These are phyloP conservation scores for Sinohyriopsis cumingii DNA, from an alignment of 2,888 invertebrate genomes.

Conservation along the genomic window DNA sequence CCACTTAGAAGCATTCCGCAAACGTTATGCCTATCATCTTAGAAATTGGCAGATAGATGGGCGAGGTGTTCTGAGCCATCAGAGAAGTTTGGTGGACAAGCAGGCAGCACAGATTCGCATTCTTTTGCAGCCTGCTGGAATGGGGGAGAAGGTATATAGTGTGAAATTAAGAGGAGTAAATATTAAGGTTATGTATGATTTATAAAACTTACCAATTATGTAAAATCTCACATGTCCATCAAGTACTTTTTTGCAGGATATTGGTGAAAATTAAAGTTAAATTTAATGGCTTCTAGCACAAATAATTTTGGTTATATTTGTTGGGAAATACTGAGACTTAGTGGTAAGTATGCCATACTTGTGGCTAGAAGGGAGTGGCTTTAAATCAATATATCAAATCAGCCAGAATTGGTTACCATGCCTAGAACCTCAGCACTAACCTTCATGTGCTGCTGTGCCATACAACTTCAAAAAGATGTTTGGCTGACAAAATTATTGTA, in stretches of 20 bases:
- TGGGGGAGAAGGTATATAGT: conserved; percentile 80
- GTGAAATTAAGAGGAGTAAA: neutral
- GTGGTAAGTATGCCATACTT: too few species aligned
- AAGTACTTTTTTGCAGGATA: too few species aligned
- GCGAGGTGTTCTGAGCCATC: conserved; percentile 85
- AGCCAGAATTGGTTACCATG: too few species aligned
- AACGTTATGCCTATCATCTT: conserved; percentile 69
- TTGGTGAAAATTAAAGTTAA: neutral
- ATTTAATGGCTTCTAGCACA: neutral
- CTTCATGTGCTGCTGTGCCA: too few species aligned
- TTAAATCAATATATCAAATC: too few species aligned
- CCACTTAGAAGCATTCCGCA: conserved; percentile 91
- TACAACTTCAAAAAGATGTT: too few species aligned
- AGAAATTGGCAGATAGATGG: conserved; percentile 91
- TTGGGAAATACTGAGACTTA: neutral
- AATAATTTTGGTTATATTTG: neutral
- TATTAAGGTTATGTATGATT: neutral
- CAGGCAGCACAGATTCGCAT: conserved; percentile 80
- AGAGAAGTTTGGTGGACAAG: conserved; percentile 78
- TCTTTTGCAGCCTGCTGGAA: conserved; percentile 89
- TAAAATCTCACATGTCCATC: neutral
- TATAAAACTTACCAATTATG: neutral
- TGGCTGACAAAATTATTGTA: too few species aligned
- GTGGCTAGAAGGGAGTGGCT: too few species aligned
- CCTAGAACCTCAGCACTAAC: too few species aligned